Percentiles rank a stretch among this genome's conserved stretches.
Conservation (phyloP, 2,797 vertebrate genomes). For the Picus viridis region DNA sequence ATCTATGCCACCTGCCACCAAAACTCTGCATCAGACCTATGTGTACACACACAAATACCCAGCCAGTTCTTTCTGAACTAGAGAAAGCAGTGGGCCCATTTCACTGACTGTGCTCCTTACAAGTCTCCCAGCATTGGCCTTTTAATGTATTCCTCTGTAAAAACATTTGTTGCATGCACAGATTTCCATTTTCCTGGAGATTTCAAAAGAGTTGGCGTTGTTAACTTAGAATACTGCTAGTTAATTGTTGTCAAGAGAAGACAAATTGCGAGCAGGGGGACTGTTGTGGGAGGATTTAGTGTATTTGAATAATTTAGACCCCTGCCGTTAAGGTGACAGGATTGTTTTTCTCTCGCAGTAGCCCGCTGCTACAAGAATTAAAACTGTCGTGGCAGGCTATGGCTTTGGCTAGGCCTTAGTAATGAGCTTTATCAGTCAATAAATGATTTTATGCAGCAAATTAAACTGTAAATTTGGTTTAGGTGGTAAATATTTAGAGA, state of each 20-base stretch:
- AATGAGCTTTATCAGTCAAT: slow-evolving; percentile 91
- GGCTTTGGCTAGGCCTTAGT: slow-evolving; percentile 80
- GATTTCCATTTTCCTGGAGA: slow-evolving; percentile 53
- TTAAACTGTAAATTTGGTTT: slow-evolving; percentile 93
- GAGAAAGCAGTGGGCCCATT: background rate
- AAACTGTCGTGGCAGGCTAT: slow-evolving; percentile 85
- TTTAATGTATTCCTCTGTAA: slow-evolving; percentile 1
- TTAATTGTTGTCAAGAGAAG: slow-evolving; percentile 96
- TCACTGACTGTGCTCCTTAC: background rate
- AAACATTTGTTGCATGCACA: background rate
- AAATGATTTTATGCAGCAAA: slow-evolving; percentile 94
- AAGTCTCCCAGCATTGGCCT: background rate
- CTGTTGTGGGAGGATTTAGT: slow-evolving; percentile 92
- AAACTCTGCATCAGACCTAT: background rate
- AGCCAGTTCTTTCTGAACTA: background rate
- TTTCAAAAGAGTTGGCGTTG: slow-evolving; percentile 88
- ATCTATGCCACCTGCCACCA: background rate
- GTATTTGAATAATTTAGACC: slow-evolving; percentile 99
- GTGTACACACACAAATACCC: background rate
- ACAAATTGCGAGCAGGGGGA: slow-evolving; percentile 95
- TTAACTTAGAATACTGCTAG: slow-evolving; percentile 94
- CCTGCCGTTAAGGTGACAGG: slow-evolving; percentile 93
- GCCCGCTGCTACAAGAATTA: slow-evolving; percentile 95
- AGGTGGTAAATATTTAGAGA: slow-evolving; percentile 90
- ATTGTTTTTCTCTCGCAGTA: slow-evolving; percentile 94